phyloP scores from a whole-genome alignment of 2,113 vertebrate species.

The Chamaea fasciata region DNA sequence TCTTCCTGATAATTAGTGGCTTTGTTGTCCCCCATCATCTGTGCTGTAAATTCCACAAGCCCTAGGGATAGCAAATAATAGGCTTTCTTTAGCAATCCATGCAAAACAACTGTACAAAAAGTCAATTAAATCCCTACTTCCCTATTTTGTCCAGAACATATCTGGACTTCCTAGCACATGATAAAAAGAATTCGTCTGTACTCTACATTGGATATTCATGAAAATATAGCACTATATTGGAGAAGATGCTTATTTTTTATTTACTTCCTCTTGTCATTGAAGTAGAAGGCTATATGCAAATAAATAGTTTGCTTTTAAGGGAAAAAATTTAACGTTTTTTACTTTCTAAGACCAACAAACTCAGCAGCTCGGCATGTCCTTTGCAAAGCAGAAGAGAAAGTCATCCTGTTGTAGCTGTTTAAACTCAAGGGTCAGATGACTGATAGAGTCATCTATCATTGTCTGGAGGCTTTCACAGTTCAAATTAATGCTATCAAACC shows the following conservation, averaged over 20 bases:
- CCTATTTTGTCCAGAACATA: not conserved
- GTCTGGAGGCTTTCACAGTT: conserved; percentile 81
- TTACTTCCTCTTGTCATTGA: not conserved
- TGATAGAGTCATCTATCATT: conserved; percentile 84
- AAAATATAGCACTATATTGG: not conserved
- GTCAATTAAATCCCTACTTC: not conserved
- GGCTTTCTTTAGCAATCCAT: not conserved
- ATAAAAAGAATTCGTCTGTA: not conserved
- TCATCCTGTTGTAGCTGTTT: conserved; percentile 60
- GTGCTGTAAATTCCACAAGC: not conserved
- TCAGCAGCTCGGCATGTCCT: not conserved
- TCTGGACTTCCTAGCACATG: not conserved
- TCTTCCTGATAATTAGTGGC: not conserved
- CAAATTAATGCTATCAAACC: conserved; percentile 81
- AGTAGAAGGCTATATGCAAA: not conserved
- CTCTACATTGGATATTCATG: not conserved
- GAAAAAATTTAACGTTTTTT: not conserved
- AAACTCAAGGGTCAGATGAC: conserved; percentile 84
- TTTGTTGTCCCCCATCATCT: not conserved
- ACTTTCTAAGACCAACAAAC: not conserved
- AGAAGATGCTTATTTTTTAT: not conserved
- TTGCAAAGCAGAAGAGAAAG: conserved; percentile 55
- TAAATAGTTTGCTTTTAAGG: not conserved
- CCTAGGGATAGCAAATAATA: not conserved
- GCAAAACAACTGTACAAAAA: not conserved